These are phyloP conservation scores for Pterois miles DNA, from an alignment of 2,797 vertebrate genomes.

Conservation along the genomic window DNA sequence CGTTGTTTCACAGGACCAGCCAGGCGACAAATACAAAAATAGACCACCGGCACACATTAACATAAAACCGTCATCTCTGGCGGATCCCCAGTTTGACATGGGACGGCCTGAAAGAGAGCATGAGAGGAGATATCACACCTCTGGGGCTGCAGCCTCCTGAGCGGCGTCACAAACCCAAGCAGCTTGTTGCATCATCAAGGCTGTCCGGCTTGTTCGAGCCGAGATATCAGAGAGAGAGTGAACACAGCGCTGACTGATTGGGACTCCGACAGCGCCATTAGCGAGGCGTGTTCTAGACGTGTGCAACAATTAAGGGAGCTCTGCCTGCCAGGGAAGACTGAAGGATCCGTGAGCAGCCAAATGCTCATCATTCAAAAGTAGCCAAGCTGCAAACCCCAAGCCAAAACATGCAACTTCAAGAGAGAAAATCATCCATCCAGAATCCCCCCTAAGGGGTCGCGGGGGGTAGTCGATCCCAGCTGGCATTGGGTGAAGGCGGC, in stretches of 20 bases:
- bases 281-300: slow-evolving; percentile 62
- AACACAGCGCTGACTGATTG: slow-evolving; percentile 45
- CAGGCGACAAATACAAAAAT: slow-evolving; percentile 22
- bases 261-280: slow-evolving; percentile 61
- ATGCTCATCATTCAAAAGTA: slow-evolving; percentile 54
- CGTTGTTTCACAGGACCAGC: slow-evolving; percentile 40
- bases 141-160: slow-evolving; percentile 24
- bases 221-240: slow-evolving; percentile 31
- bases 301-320: slow-evolving; percentile 64
- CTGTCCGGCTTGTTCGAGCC: slow-evolving; percentile 43
- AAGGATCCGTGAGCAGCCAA: slow-evolving; percentile 59
- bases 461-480: too few relatives aligned
- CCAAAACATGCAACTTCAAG: slow-evolving; percentile 45
- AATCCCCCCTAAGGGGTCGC: too few relatives aligned
- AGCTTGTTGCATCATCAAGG: slow-evolving; percentile 56
- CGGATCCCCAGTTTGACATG: slow-evolving; percentile 61
- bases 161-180: slow-evolving; percentile 41
- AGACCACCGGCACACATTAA: slow-evolving; percentile 40
- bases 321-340: slow-evolving; percentile 59
- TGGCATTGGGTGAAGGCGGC: too few relatives aligned
- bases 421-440: slow-evolving; percentile 41
- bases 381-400: slow-evolving; percentile 55
- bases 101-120: slow-evolving; percentile 26
- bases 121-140: slow-evolving; percentile 57
- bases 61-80: slow-evolving; percentile 47